These are phyloP conservation scores for Spea hammondii DNA, from an alignment of 2,797 vertebrate genomes.

Conservation along the genomic window DNA sequence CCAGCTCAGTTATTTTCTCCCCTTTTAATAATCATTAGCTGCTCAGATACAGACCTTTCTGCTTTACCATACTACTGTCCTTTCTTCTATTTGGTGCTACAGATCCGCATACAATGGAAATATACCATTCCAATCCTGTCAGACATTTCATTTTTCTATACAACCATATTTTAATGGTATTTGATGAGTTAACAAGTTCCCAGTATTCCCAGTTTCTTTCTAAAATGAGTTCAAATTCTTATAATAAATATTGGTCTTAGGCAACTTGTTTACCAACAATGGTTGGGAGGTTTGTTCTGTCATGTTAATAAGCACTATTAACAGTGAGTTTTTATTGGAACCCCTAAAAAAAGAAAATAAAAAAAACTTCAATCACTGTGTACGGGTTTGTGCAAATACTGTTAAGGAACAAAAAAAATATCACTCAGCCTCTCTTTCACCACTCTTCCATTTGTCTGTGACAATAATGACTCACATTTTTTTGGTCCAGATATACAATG, in stretches of 20 bases:
- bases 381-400: slow-evolving; percentile 58
- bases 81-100: too few relatives aligned
- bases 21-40: too few relatives aligned
- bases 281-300: slow-evolving; percentile 56
- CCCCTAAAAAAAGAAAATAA: slow-evolving; percentile 16
- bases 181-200: too few relatives aligned
- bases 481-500: slow-evolving; percentile 45
- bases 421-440: slow-evolving; percentile 60
- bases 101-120: too few relatives aligned
- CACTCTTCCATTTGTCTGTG: slow-evolving; percentile 54
- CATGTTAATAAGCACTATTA: slow-evolving; percentile 52
- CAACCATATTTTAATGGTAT: too few relatives aligned
- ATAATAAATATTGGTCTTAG: neutral
- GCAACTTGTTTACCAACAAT: slow-evolving; percentile 57
- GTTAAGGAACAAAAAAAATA: slow-evolving; percentile 52
- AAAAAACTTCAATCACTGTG: slow-evolving; percentile 42
- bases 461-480: slow-evolving; percentile 52
- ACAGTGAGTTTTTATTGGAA: slow-evolving; percentile 53
- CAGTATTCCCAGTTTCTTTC: too few relatives aligned
- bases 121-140: too few relatives aligned
- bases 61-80: too few relatives aligned
- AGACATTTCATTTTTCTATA: too few relatives aligned
- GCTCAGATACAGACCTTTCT: too few relatives aligned
- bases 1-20: too few relatives aligned
- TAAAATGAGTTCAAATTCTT: too few relatives aligned